These are phyloP conservation scores for Craterocephalus amniculus DNA, from an alignment of 2,797 vertebrate species.

Conservation along the genomic window DNA sequence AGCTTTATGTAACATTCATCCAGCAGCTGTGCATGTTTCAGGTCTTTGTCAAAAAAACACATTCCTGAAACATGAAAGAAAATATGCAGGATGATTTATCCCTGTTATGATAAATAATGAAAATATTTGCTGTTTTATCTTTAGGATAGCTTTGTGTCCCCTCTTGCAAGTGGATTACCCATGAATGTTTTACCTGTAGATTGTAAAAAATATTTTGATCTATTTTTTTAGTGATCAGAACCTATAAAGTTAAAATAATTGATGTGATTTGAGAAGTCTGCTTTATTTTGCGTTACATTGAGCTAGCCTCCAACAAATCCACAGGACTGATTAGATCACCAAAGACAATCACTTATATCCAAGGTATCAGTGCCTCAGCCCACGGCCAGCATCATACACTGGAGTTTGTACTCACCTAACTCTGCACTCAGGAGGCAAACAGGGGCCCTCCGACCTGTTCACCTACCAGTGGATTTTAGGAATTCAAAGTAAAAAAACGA, in stretches of 20 bases:
- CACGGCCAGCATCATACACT: conserved; percentile 8
- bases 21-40: conserved; percentile 27
- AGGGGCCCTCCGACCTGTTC: conserved; percentile 67
- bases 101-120: not conserved
- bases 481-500: conserved; percentile 36
- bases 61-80: conserved; percentile 1
- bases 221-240: conserved; percentile 4
- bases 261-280: conserved; percentile 6
- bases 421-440: conserved; percentile 44
- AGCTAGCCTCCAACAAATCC: not conserved
- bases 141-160: not conserved
- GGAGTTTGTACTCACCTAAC: conserved; percentile 72
- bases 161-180: not conserved
- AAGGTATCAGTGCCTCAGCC: conserved; percentile 20
- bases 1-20: conserved; percentile 43
- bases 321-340: conserved; percentile 26
- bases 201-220: not conserved
- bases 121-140: not conserved
- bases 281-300: not conserved
- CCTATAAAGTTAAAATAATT: conserved; percentile 2
- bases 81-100: not conserved
- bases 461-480: conserved; percentile 50
- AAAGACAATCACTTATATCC: conserved; percentile 16
- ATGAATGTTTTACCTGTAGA: not conserved
- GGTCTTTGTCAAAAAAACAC: not conserved